Percentiles rank a stretch among this genome's conserved stretches.
Conservation (phyloP, 2,888 invertebrate genomes). For the Timema podura region DNA sequence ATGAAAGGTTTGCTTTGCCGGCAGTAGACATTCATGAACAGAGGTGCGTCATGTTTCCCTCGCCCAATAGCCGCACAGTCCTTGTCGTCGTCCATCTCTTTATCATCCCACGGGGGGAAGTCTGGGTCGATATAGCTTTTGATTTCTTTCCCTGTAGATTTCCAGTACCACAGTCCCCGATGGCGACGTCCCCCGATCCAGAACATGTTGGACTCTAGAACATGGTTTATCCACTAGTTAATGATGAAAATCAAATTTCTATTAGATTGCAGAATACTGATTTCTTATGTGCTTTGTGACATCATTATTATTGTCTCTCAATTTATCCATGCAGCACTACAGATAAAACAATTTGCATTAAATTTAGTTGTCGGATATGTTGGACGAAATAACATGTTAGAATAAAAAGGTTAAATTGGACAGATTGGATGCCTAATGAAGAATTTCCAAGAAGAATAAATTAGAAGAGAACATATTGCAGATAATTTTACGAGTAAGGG, state of each 20-base stretch:
- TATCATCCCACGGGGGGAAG: constrained; percentile 2
- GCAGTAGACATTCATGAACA: not conserved
- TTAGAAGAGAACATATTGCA: too few species aligned
- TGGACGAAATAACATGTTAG: too few species aligned
- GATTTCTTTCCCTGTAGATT: not conserved
- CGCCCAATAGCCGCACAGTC: not conserved
- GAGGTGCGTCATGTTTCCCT: not conserved
- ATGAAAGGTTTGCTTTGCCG: not conserved
- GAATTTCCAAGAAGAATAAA: too few species aligned
- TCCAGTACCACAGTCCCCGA: not conserved
- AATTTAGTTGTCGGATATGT: too few species aligned
- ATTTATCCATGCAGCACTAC: too few species aligned
- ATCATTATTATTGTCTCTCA: not conserved
- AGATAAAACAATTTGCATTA: too few species aligned
- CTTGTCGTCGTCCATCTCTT: not conserved
- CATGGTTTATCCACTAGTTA: not conserved
- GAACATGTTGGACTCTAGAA: not conserved
- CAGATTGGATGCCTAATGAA: too few species aligned
- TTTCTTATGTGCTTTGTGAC: not conserved
- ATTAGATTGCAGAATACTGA: too few species aligned
- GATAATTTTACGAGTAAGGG: too few species aligned
- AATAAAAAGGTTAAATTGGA: too few species aligned
- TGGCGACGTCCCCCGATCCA: not conserved
- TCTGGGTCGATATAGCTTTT: not conserved
- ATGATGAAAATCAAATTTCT: too few species aligned